phyloP scores from a whole-genome alignment of 2,888 invertebrate species.

The Troglohyphantes excavatus region DNA sequence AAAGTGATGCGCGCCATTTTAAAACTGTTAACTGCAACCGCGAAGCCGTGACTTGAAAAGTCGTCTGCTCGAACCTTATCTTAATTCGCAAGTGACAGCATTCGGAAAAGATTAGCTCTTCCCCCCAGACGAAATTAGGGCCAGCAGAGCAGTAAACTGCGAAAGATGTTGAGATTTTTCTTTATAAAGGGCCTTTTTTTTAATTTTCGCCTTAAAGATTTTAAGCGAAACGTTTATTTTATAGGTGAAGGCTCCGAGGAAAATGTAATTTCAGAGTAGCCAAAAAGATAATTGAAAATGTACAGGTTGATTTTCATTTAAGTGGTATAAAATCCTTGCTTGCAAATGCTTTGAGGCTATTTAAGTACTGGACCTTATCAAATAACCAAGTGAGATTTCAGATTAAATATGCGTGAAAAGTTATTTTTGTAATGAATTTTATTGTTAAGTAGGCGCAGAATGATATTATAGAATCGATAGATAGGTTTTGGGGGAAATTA shows the following conservation, averaged over 20 bases:
- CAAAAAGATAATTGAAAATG: too few species aligned
- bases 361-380: too few species aligned
- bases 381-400: too few species aligned
- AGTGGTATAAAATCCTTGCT: too few species aligned
- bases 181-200: slow-evolving; percentile 6
- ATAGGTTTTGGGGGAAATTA: too few species aligned
- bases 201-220: slow-evolving; percentile 18
- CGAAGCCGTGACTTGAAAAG: slow-evolving; percentile 20
- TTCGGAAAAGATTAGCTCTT: slow-evolving; percentile 32
- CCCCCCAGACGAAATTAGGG: slow-evolving; percentile 43
- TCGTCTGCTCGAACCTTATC: slow-evolving; percentile 19
- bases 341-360: too few species aligned
- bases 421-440: too few species aligned
- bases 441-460: too few species aligned
- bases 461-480: too few species aligned
- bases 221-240: neutral
- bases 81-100: slow-evolving; percentile 41
- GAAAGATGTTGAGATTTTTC: slow-evolving; percentile 6
- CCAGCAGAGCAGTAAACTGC: slow-evolving; percentile 49
- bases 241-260: neutral
- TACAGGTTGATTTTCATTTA: too few species aligned
- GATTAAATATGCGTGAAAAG: too few species aligned
- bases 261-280: neutral
- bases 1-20: neutral
- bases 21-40: slow-evolving; percentile 9